These are phyloP conservation scores for Oxytorus armatus DNA, from an alignment of 2,888 invertebrate genomes.

Conservation along the genomic window DNA sequence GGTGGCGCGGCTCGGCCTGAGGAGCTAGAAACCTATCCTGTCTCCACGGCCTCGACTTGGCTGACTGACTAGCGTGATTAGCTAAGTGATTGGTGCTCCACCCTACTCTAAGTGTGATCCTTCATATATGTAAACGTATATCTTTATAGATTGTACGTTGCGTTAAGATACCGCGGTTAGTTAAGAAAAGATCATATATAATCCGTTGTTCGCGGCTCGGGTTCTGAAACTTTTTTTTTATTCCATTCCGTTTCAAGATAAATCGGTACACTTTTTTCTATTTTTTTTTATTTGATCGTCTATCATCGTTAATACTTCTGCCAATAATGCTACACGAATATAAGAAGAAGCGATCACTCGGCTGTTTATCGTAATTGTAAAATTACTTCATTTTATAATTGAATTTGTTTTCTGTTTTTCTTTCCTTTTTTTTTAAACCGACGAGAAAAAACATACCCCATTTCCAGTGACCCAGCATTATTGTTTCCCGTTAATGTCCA, in stretches of 20 bases:
- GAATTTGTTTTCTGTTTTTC: no score
- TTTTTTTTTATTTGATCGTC: no score
- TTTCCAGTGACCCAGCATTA: constrained; percentile 26
- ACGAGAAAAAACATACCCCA: constrained; percentile 3
- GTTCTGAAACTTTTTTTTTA: neutral
- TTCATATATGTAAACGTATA: neutral
- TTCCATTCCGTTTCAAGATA: neutral
- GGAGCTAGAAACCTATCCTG: constrained; percentile 35
- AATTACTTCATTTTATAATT: no score
- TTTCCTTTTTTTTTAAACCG: constrained; percentile 1
- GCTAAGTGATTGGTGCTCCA: constrained; percentile 80
- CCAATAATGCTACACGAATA: no score
- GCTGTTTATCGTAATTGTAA: no score
- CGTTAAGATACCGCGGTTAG: neutral
- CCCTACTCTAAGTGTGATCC: constrained; percentile 67
- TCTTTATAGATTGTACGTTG: neutral
- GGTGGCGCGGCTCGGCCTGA: constrained; percentile 30
- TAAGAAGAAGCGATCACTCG: no score
- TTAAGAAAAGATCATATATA: neutral
- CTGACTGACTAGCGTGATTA: constrained; percentile 79
- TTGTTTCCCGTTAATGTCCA: constrained; percentile 33
- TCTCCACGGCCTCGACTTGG: constrained; percentile 59
- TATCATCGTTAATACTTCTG: no score
- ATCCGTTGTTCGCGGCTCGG: neutral
- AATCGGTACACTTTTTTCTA: no score